These are phyloP conservation scores for Panopea generosa DNA, from an alignment of 2,888 invertebrate species.

Conservation along the genomic window DNA sequence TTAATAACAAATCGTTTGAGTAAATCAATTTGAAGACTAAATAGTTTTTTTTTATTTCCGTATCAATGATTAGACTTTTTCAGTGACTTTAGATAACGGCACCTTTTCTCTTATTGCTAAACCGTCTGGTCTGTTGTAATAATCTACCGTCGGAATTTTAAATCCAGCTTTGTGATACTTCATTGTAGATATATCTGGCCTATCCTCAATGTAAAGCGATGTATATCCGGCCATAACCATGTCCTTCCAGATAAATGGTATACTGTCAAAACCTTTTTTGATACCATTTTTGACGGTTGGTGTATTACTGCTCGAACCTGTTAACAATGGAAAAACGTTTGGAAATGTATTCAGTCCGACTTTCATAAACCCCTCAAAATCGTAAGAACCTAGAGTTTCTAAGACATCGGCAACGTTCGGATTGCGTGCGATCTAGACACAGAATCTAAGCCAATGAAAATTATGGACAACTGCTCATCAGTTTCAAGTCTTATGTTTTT, in stretches of 20 bases:
- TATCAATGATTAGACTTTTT: slow-evolving; percentile 86
- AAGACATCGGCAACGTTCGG: slow-evolving; percentile 54
- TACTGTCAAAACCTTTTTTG: slow-evolving; percentile 35
- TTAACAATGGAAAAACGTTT: slow-evolving; percentile 57
- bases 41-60: slow-evolving; percentile 88
- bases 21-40: slow-evolving; percentile 88
- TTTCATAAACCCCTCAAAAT: slow-evolving; percentile 65
- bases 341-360: slow-evolving; percentile 64
- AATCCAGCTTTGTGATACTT: slow-evolving; percentile 92
- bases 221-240: slow-evolving; percentile 90
- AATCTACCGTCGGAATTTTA: slow-evolving; percentile 91
- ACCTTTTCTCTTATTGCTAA: slow-evolving; percentile 86
- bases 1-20: slow-evolving; percentile 87
- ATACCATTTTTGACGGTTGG: slow-evolving; percentile 26
- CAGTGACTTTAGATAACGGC: slow-evolving; percentile 55
- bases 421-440: slow-evolving; percentile 48
- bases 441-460: slow-evolving; percentile 50
- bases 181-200: slow-evolving; percentile 91
- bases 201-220: slow-evolving; percentile 93
- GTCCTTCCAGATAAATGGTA: slow-evolving; percentile 93
- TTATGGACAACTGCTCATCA: slow-evolving; percentile 37
- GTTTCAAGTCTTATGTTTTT: slow-evolving; percentile 33
- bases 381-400: slow-evolving; percentile 47
- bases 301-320: slow-evolving; percentile 37
- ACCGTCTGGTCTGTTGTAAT: slow-evolving; percentile 92